These are phyloP conservation scores for Meta bourneti DNA, from an alignment of 2,888 invertebrate species.

Conservation along the genomic window DNA sequence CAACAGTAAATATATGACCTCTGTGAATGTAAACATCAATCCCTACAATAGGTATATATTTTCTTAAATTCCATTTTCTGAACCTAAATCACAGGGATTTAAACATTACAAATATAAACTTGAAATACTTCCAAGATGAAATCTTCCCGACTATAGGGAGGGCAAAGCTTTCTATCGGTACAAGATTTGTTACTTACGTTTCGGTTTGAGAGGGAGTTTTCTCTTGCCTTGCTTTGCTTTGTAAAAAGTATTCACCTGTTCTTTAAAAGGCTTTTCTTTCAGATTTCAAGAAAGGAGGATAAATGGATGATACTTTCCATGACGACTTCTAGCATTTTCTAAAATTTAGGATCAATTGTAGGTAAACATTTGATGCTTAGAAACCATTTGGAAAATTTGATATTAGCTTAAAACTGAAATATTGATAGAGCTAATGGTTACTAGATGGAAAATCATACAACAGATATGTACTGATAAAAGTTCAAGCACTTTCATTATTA, in stretches of 20 bases:
- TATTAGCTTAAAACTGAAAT: too few relatives aligned
- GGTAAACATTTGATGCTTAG: background rate
- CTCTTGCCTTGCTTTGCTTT: constrained; percentile 27
- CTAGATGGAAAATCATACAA: too few relatives aligned
- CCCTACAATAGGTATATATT: too few relatives aligned
- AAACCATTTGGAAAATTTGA: too few relatives aligned
- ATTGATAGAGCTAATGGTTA: too few relatives aligned
- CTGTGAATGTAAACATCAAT: too few relatives aligned
- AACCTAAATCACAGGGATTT: background rate
- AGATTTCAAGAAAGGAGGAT: background rate
- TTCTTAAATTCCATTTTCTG: too few relatives aligned
- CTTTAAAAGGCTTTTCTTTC: background rate
- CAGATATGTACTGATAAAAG: too few relatives aligned
- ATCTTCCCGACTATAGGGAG: background rate
- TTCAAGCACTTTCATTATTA: too few relatives aligned
- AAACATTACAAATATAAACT: background rate
- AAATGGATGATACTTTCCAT: background rate
- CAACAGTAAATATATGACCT: too few relatives aligned
- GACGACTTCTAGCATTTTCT: background rate
- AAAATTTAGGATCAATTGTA: background rate
- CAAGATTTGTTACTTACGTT: constrained; percentile 51
- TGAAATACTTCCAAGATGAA: background rate
- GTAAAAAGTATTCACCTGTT: constrained; percentile 27
- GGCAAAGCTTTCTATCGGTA: constrained; percentile 40
- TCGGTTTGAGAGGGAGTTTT: background rate